Evolutionary conservation across 2,113 vertebrate species (phyloP).

Genomic region (Panthera leo): DNA sequence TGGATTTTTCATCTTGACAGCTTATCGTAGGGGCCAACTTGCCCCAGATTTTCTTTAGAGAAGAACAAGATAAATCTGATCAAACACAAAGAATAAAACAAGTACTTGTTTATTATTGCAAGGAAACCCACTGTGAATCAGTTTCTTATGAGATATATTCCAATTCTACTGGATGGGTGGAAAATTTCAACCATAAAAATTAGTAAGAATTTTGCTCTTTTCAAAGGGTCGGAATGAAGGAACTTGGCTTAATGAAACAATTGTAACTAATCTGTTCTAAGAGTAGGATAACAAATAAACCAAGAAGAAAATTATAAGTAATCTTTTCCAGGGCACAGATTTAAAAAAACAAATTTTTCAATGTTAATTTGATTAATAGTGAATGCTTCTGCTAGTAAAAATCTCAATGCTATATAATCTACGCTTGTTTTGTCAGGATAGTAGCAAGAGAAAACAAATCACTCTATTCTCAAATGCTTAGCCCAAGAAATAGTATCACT

Average conservation of each 20-base stretch:
- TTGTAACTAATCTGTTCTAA: background rate
- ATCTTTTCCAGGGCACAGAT: background rate
- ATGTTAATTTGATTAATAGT: background rate
- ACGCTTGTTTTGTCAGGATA: background rate
- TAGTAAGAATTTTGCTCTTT: conserved; percentile 67
- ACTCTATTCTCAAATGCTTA: background rate
- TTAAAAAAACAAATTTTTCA: background rate
- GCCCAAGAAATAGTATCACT: background rate
- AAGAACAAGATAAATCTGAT: conserved; percentile 60
- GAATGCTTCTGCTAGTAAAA: background rate
- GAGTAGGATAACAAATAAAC: background rate
- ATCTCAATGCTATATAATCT: background rate
- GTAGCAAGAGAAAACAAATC: background rate
- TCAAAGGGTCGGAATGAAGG: background rate
- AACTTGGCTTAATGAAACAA: conserved; percentile 61
- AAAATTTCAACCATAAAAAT: conserved; percentile 71
- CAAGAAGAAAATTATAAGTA: background rate
- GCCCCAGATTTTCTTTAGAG: conserved; percentile 69
- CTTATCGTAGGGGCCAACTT: conserved; percentile 57
- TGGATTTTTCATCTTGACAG: conserved; percentile 80
- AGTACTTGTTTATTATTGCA: conserved; percentile 69
- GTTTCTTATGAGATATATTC: conserved; percentile 76
- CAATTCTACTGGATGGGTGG: conserved; percentile 34
- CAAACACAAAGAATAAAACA: conserved; percentile 71
- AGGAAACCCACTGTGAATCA: conserved; percentile 54